Base-by-base conservation (phyloP, 1,140 invertebrate species). In the Helicoverpa armigera region DNA sequence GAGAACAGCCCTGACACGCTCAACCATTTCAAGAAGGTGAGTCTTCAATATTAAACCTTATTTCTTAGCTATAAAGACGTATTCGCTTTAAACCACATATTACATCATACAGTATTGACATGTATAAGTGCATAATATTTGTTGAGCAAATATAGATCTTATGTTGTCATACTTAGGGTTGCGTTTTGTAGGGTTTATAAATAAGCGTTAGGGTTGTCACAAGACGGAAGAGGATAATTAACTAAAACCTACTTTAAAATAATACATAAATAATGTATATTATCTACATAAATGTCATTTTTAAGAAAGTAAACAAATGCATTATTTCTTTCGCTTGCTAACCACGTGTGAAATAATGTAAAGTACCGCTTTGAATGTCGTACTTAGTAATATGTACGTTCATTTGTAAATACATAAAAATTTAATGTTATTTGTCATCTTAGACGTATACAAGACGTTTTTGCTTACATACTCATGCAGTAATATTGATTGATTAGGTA, bases 11-110 rank as follows among this genome's bases (percentile, higher is more conserved):
- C 98, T 10, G 99, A 99, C 92, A 99, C 99, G 0, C 96, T 99
- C 75, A 97, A 98, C 94, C 99, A 99, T 95, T 99, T 99, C 93
- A 99, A 99, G 95, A 99, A 99, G 97, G 99, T 99, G 96, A 96
- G 95, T 92, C 11, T 23, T 50, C 10, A 11, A 51, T 7, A 14
- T 29, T 63, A 4, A 76, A 18, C 16, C 12, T 11, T 76, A 61
- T 51, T 63, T 14, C 18, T 51, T 16, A 29, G 29, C 4, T 0
- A 29, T 61, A 61, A 31, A 5, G 23, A 4, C 0, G 1, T 7
- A 14, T 14, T 67, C 50, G 13, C 2, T 4, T 16, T 23, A 43
- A 69, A 50, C 3, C 65, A n/a, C 29, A 29, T 61, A 3, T 31
- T 29, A 23, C 23, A 29, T 14, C 12, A 11, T 12, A 29, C 23